Base-by-base conservation (phyloP, 1,140 invertebrate species). In the Aphis gossypii region DNA sequence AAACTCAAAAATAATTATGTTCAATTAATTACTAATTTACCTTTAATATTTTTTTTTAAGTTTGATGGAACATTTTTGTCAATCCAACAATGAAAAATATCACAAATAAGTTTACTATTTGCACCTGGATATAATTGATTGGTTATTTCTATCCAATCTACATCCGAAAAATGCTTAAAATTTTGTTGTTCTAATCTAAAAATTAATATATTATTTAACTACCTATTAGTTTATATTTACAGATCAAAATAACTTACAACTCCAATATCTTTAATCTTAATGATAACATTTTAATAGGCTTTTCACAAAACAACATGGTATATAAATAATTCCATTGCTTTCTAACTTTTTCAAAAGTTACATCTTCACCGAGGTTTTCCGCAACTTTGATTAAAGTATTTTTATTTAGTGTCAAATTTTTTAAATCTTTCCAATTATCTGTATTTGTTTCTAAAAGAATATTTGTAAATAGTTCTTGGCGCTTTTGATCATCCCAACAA, bases 401-500 rank as follows among this genome's bases (percentile, higher is more conserved):
- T 54, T 82, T 83, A n/a, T 41, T 84, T 54, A 93, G 56, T 41
- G 8, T 86, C 14, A 51, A 6, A 30, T 56, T 86, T 86, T 84
- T 38, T 84, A 93, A 93, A 41, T 93, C 35, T 38, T 18, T 48
- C 92, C 92, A 93, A 8, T 93, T 54, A 8, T 38, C 41, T 25
- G 92, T 93, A 18, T 93, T 84, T 44, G 92, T 93, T 84, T 41
- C 92, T 93, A 83, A 41, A 38, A 93, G 38, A 30, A 93, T 93
- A 56, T 84, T 86, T 84, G 92, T 54, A 86, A 93, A 93, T 93
- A 93, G 7, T 84, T 93, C 51, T 86, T 93, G 92, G 0, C n/a
- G 35, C 30, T 9, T 51, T 30, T 41, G 0, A 41, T 20, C 25
- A n/a, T 82, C 51, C 92, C 92, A 93, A 2, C 41, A 0, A 84